Evolutionary conservation across 2,797 vertebrate genomes (phyloP).

Genomic region (Thunnus albacares): DNA sequence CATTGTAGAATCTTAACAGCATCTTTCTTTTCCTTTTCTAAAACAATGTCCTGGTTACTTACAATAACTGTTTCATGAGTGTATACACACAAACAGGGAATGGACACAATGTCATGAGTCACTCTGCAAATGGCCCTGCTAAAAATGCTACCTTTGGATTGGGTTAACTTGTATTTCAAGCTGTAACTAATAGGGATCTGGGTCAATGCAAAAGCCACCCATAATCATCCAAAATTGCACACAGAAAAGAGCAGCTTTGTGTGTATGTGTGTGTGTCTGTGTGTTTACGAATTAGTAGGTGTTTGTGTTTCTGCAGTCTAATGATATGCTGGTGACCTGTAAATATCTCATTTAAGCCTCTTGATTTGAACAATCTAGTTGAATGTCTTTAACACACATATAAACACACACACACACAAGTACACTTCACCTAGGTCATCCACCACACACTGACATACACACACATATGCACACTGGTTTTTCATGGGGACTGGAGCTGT

Average conservation of each 20-base stretch:
- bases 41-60: not conserved
- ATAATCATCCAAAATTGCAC: not conserved
- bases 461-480: slow-evolving; percentile 43
- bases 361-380: not conserved
- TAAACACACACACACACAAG: slow-evolving; percentile 12
- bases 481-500: slow-evolving; percentile 83
- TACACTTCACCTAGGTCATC: slow-evolving; percentile 9
- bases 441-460: slow-evolving; percentile 21
- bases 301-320: not conserved
- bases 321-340: not conserved
- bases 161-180: not conserved
- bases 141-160: not conserved
- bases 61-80: too few species aligned
- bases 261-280: not conserved
- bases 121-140: not conserved
- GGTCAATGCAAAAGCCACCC: not conserved
- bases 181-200: too few species aligned
- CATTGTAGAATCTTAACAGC: not conserved
- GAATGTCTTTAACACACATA: not conserved
- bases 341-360: not conserved
- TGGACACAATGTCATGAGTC: not conserved
- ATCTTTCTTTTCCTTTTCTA: not conserved
- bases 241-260: not conserved
- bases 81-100: too few species aligned
- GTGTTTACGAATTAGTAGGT: not conserved